Base-by-base conservation (phyloP, 1,140 invertebrate species). In the Globodera ellingtonae region DNA sequence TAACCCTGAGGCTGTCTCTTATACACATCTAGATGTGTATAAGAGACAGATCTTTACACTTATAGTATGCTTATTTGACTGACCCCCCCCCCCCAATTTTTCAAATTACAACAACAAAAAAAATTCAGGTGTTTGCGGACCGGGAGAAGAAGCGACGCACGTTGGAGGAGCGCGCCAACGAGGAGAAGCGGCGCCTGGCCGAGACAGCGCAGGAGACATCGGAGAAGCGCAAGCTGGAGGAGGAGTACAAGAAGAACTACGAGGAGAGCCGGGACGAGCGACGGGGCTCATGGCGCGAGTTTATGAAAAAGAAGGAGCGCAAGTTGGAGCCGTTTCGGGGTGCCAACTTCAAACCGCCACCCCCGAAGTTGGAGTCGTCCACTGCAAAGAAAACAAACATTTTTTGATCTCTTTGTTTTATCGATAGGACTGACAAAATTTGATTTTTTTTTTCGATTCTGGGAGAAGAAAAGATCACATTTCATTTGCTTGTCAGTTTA, bases 191-290 rank as follows among this genome's bases (percentile, higher is more conserved):
- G 35, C 72, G 85, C 56, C 35, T 79, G 52, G 88, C 87, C 24
- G 87, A 88, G 56, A 85, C 86, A 65, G 66, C 81, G 48, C 74
- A 81, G 56, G 80, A 81, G 44, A 84, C 84, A 2, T 82, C 84
- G 7, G 87, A 88, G 59, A 88, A 88, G 62, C 69, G 88, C 44
- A 88, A 89, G 69, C 65, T 88, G 24, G 87, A 89, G 18, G 88
- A 88, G 67, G 87, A 88, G 75, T 88, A 85, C 80, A 85, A 87
- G 24, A 87, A 87, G 59, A 88, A 89, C 75, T 88, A 88, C 77
- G 87, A 88, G 74, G 86, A 89, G 81, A 84, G 87, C 47, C 84
- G 87, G n/a, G 87, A 88, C 75, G 87, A 87, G n/a, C 79, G 88
- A 18, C 73, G 82, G 24, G 79, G 80, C n/a, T 83, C 81, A 13